Conservation (phyloP, 35 echinoderm and acorn worm genomes). For the Chiridota heheva region DNA sequence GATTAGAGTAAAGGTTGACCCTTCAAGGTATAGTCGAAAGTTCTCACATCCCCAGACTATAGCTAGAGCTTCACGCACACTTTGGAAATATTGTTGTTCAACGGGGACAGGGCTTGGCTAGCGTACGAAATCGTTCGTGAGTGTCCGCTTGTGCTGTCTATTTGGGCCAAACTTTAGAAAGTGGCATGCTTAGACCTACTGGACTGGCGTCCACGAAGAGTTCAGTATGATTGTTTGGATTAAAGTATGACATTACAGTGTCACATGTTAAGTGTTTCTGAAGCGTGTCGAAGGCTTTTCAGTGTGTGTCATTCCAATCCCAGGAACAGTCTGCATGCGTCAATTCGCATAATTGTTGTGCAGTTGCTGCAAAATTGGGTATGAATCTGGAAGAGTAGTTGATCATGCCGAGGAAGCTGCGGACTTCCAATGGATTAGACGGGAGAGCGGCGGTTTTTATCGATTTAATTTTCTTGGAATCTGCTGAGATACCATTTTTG, state of each 20-base stretch:
- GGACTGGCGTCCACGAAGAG: constrained; percentile 72
- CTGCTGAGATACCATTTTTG: constrained; percentile 44
- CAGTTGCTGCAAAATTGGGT: constrained; percentile 41
- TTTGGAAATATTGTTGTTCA: no score
- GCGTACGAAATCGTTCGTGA: background rate
- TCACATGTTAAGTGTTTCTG: constrained; percentile 39
- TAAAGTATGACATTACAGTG: constrained; percentile 60
- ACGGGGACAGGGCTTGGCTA: background rate
- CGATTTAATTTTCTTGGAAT: background rate
- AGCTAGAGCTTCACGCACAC: no score
- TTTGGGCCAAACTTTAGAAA: no score
- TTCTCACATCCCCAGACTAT: no score
- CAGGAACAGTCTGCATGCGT: constrained; percentile 46
- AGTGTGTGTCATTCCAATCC: constrained; percentile 29
- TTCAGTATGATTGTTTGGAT: constrained; percentile 43
- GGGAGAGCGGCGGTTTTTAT: constrained; percentile 27
- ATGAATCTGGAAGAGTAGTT: constrained; percentile 61
- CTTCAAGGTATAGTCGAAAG: no score
- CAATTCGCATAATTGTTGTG: constrained; percentile 29
- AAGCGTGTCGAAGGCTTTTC: constrained; percentile 14
- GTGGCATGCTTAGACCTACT: constrained; percentile 11
- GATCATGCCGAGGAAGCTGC: background rate
- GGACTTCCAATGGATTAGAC: constrained; percentile 10
- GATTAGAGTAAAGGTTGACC: no score
- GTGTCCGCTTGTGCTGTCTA: background rate